These are phyloP conservation scores for Pteronotus mesoamericanus DNA, from an alignment of 2,797 vertebrate species.

Conservation along the genomic window DNA sequence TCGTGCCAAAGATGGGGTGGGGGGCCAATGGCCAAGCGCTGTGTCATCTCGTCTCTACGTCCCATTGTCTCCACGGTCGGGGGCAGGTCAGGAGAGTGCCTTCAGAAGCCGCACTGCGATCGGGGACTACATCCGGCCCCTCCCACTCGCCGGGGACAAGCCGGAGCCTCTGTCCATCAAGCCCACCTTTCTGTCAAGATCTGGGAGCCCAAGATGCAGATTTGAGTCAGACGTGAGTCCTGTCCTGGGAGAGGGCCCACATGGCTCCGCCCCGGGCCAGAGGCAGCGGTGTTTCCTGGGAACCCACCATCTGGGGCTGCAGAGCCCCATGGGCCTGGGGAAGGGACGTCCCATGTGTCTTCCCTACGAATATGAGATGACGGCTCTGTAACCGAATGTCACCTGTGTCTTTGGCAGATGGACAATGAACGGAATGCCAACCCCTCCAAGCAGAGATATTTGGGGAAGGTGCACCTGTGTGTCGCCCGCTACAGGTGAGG, in stretches of 20 bases:
- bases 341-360: not conserved
- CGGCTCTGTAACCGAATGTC: fast-evolving
- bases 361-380: fast-evolving
- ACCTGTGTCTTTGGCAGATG: slow-evolving; percentile 84
- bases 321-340: fast-evolving
- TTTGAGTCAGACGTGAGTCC: slow-evolving; percentile 91
- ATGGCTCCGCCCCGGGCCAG: no score
- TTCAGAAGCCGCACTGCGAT: slow-evolving; percentile 87
- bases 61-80: fast-evolving
- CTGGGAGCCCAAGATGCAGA: slow-evolving; percentile 86
- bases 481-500: slow-evolving; percentile 95
- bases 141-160: slow-evolving; percentile 90
- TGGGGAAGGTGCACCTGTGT: slow-evolving; percentile 95
- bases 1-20: not conserved
- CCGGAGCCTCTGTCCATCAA: slow-evolving; percentile 90
- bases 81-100: slow-evolving; percentile 89
- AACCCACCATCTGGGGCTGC: no score
- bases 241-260: not conserved
- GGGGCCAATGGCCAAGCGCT: fast-evolving
- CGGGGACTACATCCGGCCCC: slow-evolving; percentile 90
- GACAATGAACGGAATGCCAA: slow-evolving; percentile 92
- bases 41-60: not conserved
- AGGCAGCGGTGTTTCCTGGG: no score
- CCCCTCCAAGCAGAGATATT: slow-evolving; percentile 92
- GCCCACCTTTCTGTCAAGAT: slow-evolving; percentile 89